A percentile compares a stretch with the other conserved stretches of the same genome.
Conservation (phyloP, 2,113 vertebrate genomes). For the Coracopsis vasa region DNA sequence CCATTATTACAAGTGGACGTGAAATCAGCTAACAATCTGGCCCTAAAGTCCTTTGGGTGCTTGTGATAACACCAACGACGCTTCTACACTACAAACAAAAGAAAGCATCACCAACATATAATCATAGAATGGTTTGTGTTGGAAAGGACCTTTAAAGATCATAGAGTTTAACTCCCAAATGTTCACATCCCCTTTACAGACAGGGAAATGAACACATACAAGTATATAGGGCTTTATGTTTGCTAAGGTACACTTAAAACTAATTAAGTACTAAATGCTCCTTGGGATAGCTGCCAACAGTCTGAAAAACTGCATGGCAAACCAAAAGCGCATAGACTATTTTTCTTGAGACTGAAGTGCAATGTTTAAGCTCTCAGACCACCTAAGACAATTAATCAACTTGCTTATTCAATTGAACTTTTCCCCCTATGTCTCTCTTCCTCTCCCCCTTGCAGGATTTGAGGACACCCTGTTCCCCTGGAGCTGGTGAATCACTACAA, state of each 20-base stretch:
- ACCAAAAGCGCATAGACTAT: not conserved
- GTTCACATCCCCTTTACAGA: not conserved
- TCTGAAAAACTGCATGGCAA: not conserved
- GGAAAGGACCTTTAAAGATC: not conserved
- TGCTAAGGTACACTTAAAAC: not conserved
- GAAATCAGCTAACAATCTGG: not conserved
- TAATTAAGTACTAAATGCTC: not conserved
- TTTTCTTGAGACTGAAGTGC: not conserved
- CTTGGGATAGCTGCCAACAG: not conserved
- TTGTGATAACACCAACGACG: not conserved
- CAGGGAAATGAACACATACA: not conserved
- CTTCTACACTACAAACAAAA: not conserved
- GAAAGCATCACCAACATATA: not conserved
- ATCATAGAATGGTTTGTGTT: not conserved
- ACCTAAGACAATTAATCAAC: not conserved
- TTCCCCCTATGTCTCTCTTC: not conserved
- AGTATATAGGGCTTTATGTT: not conserved
- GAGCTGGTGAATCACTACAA: slow-evolving; percentile 85
- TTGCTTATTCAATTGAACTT: not conserved
- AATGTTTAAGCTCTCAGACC: not conserved
- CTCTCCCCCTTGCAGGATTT: not conserved
- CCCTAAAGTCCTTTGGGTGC: not conserved
- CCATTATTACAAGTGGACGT: not conserved
- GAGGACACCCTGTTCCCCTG: slow-evolving; percentile 69
- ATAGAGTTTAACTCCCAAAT: not conserved